Evolutionary conservation across 2,888 invertebrate species (phyloP).

Genomic region (Entomobrya multifasciata): DNA sequence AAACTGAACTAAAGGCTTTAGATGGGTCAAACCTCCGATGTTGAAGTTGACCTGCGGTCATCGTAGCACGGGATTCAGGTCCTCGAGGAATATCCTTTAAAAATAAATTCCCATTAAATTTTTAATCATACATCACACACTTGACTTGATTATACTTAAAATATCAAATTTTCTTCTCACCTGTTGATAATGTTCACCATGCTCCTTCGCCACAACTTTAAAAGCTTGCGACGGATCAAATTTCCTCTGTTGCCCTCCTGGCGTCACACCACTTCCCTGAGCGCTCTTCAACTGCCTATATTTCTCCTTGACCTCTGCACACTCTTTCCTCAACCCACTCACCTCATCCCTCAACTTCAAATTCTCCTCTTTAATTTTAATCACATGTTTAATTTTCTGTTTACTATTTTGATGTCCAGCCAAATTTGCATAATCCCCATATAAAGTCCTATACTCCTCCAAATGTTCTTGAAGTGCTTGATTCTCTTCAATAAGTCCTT

Average conservation of each 20-base stretch:
- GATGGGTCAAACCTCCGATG: too few species aligned
- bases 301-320: constrained; percentile 49
- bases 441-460: constrained; percentile 22
- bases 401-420: constrained; percentile 72
- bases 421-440: constrained; percentile 53
- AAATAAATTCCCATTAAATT: background rate
- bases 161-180: too few species aligned
- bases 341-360: constrained; percentile 66
- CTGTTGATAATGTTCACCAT: too few species aligned
- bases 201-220: constrained; percentile 53
- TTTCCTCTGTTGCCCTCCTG: too few species aligned
- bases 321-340: too few species aligned
- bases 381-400: constrained; percentile 72
- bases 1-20: too few species aligned
- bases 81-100: background rate
- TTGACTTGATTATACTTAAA: too few species aligned
- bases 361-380: constrained; percentile 73
- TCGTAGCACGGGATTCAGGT: background rate
- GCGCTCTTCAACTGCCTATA: background rate
- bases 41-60: background rate
- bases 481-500: background rate
- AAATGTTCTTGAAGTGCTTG: background rate
- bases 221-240: constrained; percentile 70
- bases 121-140: too few species aligned
- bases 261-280: background rate